Conservation (phyloP, 2,888 invertebrate species). For the Cerastoderma edule region DNA sequence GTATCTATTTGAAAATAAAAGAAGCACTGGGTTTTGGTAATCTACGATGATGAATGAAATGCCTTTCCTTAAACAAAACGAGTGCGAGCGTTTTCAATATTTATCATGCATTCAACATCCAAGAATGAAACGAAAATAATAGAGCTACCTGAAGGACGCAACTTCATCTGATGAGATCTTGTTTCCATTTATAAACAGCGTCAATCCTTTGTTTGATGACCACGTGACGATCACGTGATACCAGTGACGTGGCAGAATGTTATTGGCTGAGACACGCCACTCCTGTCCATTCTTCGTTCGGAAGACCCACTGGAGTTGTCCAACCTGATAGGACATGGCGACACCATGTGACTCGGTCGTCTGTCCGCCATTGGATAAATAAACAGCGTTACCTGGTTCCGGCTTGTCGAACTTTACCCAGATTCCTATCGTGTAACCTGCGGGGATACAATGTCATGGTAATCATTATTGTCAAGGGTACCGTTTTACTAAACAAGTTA, state of each 20-base stretch:
- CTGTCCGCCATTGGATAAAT: conserved; percentile 82
- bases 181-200: conserved; percentile 79
- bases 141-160: conserved; percentile 9
- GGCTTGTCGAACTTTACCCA: conserved; percentile 79
- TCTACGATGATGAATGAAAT: no score
- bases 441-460: conserved; percentile 14
- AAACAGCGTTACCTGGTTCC: conserved; percentile 71
- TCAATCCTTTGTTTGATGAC: conserved; percentile 71
- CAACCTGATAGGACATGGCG: conserved; percentile 79
- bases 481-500: no score
- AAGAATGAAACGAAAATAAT: no score
- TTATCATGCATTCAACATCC: no score
- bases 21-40: no score
- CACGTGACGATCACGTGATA: conserved; percentile 81
- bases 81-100: no score
- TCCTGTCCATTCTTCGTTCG: conserved; percentile 74
- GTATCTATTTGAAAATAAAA: no score
- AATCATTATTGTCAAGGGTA: not conserved
- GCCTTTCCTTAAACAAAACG: no score
- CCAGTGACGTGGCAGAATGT: conserved; percentile 77
- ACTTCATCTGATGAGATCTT: conserved; percentile 38
- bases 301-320: conserved; percentile 79
- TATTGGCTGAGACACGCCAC: conserved; percentile 71
- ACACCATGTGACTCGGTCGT: conserved; percentile 78
- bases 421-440: conserved; percentile 81